These are phyloP conservation scores for Limnothrissa miodon DNA, from an alignment of 2,113 vertebrate species.

Conservation along the genomic window DNA sequence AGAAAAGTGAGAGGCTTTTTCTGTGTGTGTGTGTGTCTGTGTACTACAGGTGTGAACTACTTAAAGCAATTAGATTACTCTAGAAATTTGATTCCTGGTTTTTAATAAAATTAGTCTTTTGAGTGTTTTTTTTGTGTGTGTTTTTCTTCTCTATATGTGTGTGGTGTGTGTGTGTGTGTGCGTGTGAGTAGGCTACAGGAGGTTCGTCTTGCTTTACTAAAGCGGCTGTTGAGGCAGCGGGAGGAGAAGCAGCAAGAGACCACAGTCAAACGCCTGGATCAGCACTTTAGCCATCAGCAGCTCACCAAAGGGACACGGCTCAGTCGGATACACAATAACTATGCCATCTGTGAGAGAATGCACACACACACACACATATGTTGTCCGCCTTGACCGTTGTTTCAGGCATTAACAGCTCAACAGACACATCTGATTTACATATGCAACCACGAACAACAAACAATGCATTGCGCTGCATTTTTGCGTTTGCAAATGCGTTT, in stretches of 20 bases:
- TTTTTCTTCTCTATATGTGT: neutral
- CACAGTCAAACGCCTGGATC: constrained; percentile 62
- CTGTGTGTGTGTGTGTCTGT: too few species aligned
- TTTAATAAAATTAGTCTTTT: neutral
- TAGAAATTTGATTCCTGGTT: too few species aligned
- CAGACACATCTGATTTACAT: too few species aligned
- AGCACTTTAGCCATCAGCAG: constrained; percentile 67
- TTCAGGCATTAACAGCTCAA: too few species aligned
- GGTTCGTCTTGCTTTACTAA: constrained; percentile 73
- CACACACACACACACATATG: neutral
- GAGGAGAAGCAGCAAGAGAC: constrained; percentile 66
- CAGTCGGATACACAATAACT: constrained; percentile 67
- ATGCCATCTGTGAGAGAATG: constrained; percentile 56
- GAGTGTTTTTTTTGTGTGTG: neutral
- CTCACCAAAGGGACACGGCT: constrained; percentile 70
- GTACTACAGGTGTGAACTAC: too few species aligned
- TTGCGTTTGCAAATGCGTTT: too few species aligned
- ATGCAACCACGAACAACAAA: too few species aligned
- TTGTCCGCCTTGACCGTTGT: too few species aligned
- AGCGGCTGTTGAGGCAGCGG: constrained; percentile 67
- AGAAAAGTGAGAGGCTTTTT: constrained; percentile 73
- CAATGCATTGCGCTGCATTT: too few species aligned
- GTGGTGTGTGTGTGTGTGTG: constrained; percentile 20
- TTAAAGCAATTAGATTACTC: too few species aligned
- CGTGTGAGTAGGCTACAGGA: constrained; percentile 77